These are phyloP conservation scores for Carollia perspicillata DNA, from an alignment of 2,113 vertebrate species.

Conservation along the genomic window DNA sequence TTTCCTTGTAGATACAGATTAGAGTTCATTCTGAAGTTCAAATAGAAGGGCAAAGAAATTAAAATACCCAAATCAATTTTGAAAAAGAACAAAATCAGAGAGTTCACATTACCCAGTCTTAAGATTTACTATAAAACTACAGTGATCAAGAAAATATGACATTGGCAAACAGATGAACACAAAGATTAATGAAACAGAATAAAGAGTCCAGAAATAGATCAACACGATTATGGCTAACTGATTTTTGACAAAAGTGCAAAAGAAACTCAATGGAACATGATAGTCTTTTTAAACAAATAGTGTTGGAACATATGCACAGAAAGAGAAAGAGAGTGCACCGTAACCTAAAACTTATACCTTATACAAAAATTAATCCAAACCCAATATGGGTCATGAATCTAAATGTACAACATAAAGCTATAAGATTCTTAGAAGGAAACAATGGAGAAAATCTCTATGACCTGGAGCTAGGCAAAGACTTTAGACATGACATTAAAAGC, in stretches of 20 bases:
- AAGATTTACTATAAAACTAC: not conserved
- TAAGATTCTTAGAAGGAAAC: not conserved
- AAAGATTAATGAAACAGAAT: not conserved
- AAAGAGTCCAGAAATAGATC: not conserved
- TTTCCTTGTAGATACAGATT: not conserved
- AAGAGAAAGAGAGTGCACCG: not conserved
- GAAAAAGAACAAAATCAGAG: not conserved
- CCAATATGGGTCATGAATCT: not conserved
- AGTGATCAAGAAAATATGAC: not conserved
- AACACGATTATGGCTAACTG: not conserved
- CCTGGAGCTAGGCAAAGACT: not conserved
- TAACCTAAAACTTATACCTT: not conserved
- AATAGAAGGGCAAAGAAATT: not conserved
- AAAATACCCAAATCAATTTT: constrained; percentile 34
- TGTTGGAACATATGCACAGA: too few relatives aligned
- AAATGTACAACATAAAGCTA: not conserved
- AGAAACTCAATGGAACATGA: not conserved
- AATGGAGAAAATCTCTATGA: not conserved
- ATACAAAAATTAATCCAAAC: not conserved
- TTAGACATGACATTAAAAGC: not conserved
- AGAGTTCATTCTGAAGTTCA: constrained; percentile 8
- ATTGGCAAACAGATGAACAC: not conserved
- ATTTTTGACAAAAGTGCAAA: not conserved
- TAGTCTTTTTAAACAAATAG: not conserved
- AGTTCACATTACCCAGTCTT: not conserved